Conservation (phyloP, 1,140 invertebrate genomes). For the Zaprionus ghesquierei region DNA sequence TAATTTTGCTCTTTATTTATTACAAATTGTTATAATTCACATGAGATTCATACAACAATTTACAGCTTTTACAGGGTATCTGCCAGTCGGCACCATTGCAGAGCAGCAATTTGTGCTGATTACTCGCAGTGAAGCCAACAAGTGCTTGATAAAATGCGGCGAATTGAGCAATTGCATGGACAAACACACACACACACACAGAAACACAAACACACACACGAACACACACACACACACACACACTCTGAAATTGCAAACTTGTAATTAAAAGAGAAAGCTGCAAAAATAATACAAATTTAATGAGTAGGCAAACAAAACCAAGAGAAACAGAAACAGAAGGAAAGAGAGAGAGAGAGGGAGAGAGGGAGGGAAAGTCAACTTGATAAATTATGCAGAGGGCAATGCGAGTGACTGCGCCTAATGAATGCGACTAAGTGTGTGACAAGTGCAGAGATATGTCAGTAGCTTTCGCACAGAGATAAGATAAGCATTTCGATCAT, state of each 20-base stretch:
- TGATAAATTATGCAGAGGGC: background rate
- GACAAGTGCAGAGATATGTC: constrained; percentile 12
- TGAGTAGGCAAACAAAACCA: background rate
- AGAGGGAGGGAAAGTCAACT: background rate
- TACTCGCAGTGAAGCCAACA: constrained; percentile 16
- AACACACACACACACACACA: background rate
- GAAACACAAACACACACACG: background rate
- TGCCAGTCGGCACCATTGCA: too few species aligned
- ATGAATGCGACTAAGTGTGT: constrained; percentile 35
- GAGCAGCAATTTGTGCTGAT: too few species aligned
- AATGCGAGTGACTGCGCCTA: constrained; percentile 7
- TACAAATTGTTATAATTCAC: too few species aligned
- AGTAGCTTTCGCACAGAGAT: constrained; percentile 14
- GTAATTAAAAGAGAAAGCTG: constrained; percentile 25
- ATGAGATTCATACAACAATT: background rate
- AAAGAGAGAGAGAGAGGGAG: background rate
- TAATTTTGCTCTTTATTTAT: background rate
- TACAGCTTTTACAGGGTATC: background rate
- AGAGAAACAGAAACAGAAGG: background rate
- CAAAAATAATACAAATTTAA: constrained; percentile 44
- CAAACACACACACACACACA: background rate
- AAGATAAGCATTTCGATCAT: constrained; percentile 25
- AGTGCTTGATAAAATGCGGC: constrained; percentile 14
- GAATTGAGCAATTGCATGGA: constrained; percentile 8
- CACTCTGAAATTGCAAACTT: background rate